A percentile compares a stretch with the other conserved stretches of the same genome.
phyloP scores from a whole-genome alignment of 2,113 vertebrate species.

The Platanista minor region DNA sequence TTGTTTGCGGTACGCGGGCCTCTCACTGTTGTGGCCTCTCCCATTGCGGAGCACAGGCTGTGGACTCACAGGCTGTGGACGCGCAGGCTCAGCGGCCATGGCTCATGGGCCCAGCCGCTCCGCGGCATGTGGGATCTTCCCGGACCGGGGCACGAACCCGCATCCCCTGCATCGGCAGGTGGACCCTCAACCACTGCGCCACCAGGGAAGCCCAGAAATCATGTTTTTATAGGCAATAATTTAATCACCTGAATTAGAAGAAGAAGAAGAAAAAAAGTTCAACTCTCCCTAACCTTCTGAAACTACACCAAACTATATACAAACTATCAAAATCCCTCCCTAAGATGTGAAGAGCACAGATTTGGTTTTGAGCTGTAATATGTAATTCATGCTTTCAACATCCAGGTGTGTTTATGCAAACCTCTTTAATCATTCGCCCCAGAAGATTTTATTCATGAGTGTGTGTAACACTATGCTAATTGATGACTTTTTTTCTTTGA shows the following conservation, averaged over 20 bases:
- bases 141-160: too few relatives aligned
- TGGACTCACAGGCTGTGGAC: too few relatives aligned
- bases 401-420: neutral
- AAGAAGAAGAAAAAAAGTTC: too few relatives aligned
- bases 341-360: neutral
- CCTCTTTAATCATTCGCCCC: neutral
- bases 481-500: neutral
- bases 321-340: neutral
- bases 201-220: too few relatives aligned
- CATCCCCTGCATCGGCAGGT: too few relatives aligned
- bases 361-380: neutral
- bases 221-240: neutral
- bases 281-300: neutral
- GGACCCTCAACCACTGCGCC: too few relatives aligned
- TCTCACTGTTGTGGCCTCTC: too few relatives aligned
- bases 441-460: neutral
- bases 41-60: too few relatives aligned
- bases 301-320: neutral
- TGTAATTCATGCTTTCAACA: slow-evolving; percentile 23
- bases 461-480: neutral
- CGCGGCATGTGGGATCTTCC: too few relatives aligned
- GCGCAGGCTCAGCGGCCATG: too few relatives aligned
- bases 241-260: neutral
- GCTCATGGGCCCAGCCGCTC: too few relatives aligned
- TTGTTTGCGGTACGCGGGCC: too few relatives aligned